A percentile compares a stretch with the other conserved stretches of the same genome.
Conservation (phyloP, 2,888 invertebrate genomes). For the Rhodophaea formosa region DNA sequence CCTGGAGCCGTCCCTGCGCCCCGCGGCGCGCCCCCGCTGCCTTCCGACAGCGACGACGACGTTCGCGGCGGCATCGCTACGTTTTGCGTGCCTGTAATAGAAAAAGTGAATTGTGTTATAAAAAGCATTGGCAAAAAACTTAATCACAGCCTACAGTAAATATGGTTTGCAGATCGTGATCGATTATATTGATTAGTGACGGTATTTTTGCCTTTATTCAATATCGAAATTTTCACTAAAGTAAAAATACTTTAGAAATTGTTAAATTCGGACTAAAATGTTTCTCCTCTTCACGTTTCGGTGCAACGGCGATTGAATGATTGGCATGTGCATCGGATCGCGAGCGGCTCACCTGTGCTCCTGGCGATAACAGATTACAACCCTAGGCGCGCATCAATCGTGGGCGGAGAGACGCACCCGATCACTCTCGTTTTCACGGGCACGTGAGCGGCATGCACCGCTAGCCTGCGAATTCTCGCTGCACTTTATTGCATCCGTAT, state of each 20-base stretch:
- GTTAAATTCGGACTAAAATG: too few relatives aligned
- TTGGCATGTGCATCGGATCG: not conserved
- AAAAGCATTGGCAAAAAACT: not conserved
- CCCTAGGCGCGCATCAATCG: slow-evolving; percentile 63
- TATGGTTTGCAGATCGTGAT: not conserved
- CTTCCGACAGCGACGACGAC: slow-evolving; percentile 87
- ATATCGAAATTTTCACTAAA: too few relatives aligned
- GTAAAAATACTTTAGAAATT: too few relatives aligned
- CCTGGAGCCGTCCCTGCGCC: slow-evolving; percentile 54
- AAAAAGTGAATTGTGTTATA: not conserved
- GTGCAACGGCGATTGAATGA: not conserved
- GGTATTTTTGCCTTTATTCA: not conserved
- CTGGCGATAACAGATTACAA: slow-evolving; percentile 24
- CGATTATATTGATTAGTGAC: not conserved
- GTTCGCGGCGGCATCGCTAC: slow-evolving; percentile 98
- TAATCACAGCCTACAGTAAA: not conserved
- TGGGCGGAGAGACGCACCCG: slow-evolving; percentile 71
- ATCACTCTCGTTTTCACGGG: slow-evolving; percentile 76
- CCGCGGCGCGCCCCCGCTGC: slow-evolving; percentile 53
- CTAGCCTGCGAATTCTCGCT: slow-evolving; percentile 73
- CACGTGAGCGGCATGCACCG: slow-evolving; percentile 74
- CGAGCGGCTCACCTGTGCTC: slow-evolving; percentile 4
- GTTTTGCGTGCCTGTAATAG: slow-evolving; percentile 90
- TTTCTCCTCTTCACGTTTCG: not conserved
- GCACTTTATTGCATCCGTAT: slow-evolving; percentile 77